Base-by-base conservation (phyloP, 2,797 vertebrate species). In the Botia almorhae region DNA sequence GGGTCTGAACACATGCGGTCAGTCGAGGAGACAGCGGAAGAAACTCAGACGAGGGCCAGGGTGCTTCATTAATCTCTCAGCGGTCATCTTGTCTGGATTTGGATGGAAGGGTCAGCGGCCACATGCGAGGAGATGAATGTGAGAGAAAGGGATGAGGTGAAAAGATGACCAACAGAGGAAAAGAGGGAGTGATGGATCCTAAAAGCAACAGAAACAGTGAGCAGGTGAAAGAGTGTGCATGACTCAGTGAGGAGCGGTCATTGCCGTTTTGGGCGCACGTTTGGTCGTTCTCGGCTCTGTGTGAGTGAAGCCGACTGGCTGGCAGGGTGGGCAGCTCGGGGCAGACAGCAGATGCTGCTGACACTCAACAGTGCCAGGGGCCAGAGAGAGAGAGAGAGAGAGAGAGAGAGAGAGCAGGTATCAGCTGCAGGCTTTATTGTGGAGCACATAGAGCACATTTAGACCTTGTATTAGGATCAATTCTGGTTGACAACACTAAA, bases 321-420 rank as follows among this genome's bases (percentile, higher is more conserved):
- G 86, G 82, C 86, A 82, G 74, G 77, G 81, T 81, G 83, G 82
- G 63, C 63, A 83, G 78, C 73, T 82, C 72, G 78, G 82, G 84
- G 81, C 82, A 87, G 82, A 87, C 86, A 85, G 82, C 86, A 87
- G 84, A 87, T 85, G 84, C 86, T 85, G 82, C 64, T 89, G 91
- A 88, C 46, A 77, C 43, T 76, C 81, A 83, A 19, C 75, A 36
- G 80, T 74, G 81, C 78, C 80, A 77, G 76, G 64, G 77, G 70
- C 73, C 70, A 78, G 23, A 69, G 46, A 75, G 70, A 29, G 29
- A 29, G 29, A 29, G 29, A 1, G 29, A 29, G 29, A n/a, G n/a
- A n/a, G n/a, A n/a, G n/a, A n/a, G n/a, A n/a, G n/a, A n/a, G n/a
- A 65, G 76, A 21, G 6, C 88, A 92, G 88, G 88, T 90, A 88